These are phyloP conservation scores for Notamacropus eugenii DNA, from an alignment of 2,797 vertebrate genomes.

Conservation along the genomic window DNA sequence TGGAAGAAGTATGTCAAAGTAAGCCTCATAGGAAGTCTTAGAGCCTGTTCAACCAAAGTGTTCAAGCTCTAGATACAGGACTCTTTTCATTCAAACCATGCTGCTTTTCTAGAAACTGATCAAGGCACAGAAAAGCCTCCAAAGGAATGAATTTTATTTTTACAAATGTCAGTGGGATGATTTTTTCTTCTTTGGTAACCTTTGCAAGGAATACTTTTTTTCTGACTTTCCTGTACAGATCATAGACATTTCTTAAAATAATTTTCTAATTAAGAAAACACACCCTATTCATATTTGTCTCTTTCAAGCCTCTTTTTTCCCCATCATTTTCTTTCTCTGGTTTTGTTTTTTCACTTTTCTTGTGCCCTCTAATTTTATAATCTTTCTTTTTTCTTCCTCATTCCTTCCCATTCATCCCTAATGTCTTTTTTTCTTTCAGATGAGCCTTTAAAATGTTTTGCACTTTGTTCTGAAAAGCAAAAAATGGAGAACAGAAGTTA, in stretches of 20 bases:
- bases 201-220: background rate
- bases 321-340: background rate
- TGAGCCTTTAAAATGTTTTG: conserved; percentile 56
- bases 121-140: background rate
- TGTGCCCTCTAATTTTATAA: conserved; percentile 13
- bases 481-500: conserved; percentile 25
- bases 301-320: background rate
- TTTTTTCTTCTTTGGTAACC: background rate
- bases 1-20: background rate
- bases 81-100: background rate
- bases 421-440: conserved; percentile 39
- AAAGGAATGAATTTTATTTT: conserved; percentile 40
- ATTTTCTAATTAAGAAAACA: background rate
- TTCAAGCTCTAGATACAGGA: background rate
- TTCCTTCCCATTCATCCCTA: conserved; percentile 33
- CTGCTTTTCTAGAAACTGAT: background rate
- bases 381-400: background rate
- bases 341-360: background rate
- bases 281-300: background rate
- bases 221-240: background rate
- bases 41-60: background rate
- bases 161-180: background rate
- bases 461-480: conserved; percentile 6
- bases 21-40: background rate
- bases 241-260: background rate